Base-by-base conservation (phyloP, 2,888 invertebrate species). In the Clistopyga incitator region DNA sequence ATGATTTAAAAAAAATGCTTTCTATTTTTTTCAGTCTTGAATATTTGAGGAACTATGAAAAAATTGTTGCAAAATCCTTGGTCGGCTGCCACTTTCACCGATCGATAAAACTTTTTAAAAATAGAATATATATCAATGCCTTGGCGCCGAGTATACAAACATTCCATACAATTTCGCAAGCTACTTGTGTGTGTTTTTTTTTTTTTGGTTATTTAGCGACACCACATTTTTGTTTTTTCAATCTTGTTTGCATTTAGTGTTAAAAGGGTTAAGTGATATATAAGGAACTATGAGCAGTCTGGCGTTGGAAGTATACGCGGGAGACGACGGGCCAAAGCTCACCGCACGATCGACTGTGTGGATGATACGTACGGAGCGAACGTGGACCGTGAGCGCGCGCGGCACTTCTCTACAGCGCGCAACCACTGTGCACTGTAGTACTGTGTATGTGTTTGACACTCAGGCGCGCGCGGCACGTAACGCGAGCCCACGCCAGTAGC, bases 371-470 rank as follows among this genome's bases (percentile, higher is more conserved):
- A 72, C 74, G 75, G 23, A 50, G 64, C 54, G 71, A 71, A 45
- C 75, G 61, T 64, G 75, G 64, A 75, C 64, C 50, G 64, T 50
- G 64, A 52, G 54, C 47, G 78, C 78, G 78, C 78, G 75, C 42
- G 29, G 59, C 38, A 61, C 68, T 54, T 59, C 38, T 54, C 20
- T 45, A 61, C 61, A 64, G 52, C 64, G 54, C 70, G 54, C 78
- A 82, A 82, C 78, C 82, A 78, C 82, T 54, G 78, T 78, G 75
- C 75, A 78, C 65, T 34, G 56, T 38, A 64, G 29, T 34, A 29
- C 50, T 50, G 68, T 50, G 68, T 70, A 67, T 79, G 72, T 34
- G 42, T 72, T 75, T 71, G 45, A 54, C 74, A 70, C 79, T 75
- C 78, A 29, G 45, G 56, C 50, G 71, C 75, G 42, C 71, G 79